Evolutionary conservation across 2,113 vertebrate genomes (phyloP), one percentile per base, ranked within the genome.

Genomic region (Chaetura pelagica): DNA sequence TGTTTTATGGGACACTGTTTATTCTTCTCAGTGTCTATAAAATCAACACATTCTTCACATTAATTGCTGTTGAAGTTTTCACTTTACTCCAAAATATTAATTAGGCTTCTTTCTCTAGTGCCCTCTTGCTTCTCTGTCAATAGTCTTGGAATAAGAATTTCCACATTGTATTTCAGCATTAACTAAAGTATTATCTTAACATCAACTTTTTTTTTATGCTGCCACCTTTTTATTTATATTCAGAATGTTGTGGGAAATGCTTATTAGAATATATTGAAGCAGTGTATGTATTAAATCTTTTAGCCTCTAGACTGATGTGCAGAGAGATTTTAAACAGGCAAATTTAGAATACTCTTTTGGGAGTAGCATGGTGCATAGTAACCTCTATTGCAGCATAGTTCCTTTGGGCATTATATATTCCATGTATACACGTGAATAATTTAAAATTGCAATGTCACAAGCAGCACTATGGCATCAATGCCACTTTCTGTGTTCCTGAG

Each of bases 21-120:
- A 66, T 97, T 94, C 46, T 90, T 97, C 75, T 97, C 78, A 24
- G 2, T 26, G 62, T 67, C 85, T 96, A 67, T 96, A 96, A 96
- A 96, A 91, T 87, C 42, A n/a, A 23, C 64, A 17, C 23, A 58
- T 95, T 95, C 59, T 78, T 91, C 69, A 52, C 34, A 49, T 89
- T 78, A 78, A 93, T 96, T 96, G 48, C 73, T 62, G 66, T 84
- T 81, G 75, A 96, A 84, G 92, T 90, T 84, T 64, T 84, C 72
- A n/a, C 54, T 96, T 90, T 82, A 48, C 38, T 91, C 62, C 63
- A 35, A 54, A 63, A 78, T 91, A 92, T 83, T 96, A 84, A 74
- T 91, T 66, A 87, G 51, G 59, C 78, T 97, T 96, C 81, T 71
- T 93, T 94, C 69, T 92, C 9, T 54, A 48, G 88, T 90, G 38